Evolutionary conservation across 2,888 invertebrate genomes (phyloP), one percentile per base, ranked within the genome.

Genomic region (Charanyca ferruginea): DNA sequence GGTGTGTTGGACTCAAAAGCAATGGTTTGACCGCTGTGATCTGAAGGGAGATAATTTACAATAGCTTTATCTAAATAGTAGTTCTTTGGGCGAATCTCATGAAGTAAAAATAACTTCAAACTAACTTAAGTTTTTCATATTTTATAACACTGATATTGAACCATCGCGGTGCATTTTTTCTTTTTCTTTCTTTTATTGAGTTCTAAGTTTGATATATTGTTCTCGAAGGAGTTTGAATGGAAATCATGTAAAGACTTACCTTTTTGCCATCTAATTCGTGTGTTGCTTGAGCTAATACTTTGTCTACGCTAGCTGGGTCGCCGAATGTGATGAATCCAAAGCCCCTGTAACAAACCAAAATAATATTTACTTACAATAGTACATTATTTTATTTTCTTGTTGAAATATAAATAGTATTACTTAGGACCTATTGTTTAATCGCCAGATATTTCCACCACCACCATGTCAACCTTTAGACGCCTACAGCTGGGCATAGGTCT

Each of bases 281-380:
- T 95, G 98, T 98, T 96, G 98, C 98, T 96, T 98, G 98, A 94
- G 98, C 98, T 97, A 99, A 97, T 95, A 99, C 99, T 97, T 99
- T 99, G 97, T 99, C 99, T 97, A 99, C 99, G 96, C 99, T 98
- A 96, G 98, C 97, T 91, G 99, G 98, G 96, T 99, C 99, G 96
- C 98, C 98, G 96, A 99, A 99, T 95, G 99, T 99, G 96, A 99
- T 99, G 97, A 99, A 99, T 92, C 99, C 99, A 95, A 99, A 99
- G 92, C 99, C 99, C 97, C 99, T 99, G 97, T 9, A 95, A 95
- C 89, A 93, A 94, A 79, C 68, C 74, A 83, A 77, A 35, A 60
- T 3, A 51, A n/a, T 5, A 13, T 20, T 53, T 20, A 55, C 0
- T 54, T 6, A 64, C 16, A n/a, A n/a, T n/a, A n/a, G n/a, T n/a